Evolutionary conservation across 2,113 vertebrate genomes (phyloP).

Genomic region (Tetraodon nigroviridis): DNA sequence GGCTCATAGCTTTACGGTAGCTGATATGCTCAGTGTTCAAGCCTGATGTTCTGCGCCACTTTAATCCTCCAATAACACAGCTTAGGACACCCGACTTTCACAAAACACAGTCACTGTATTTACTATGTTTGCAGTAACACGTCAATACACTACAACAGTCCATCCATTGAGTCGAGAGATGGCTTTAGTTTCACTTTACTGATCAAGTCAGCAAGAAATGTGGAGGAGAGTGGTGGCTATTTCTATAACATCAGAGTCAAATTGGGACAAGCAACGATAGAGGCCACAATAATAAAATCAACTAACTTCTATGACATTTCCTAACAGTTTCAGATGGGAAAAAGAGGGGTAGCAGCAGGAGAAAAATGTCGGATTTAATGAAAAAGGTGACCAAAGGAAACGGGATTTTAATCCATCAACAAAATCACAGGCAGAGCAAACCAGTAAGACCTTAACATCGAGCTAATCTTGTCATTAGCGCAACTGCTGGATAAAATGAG

Average conservation of each 20-base stretch:
- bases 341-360: conserved; percentile 3
- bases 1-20: conserved; percentile 41
- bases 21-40: conserved; percentile 11
- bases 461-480: conserved; percentile 53
- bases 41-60: conserved; percentile 17
- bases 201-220: conserved; percentile 14
- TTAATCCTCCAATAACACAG: conserved; percentile 10
- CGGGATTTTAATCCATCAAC: conserved; percentile 7
- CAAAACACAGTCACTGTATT: not conserved
- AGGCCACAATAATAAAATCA: conserved; percentile 59
- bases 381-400: not conserved
- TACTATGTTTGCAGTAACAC: not conserved
- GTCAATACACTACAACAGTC: not conserved
- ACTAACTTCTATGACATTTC: conserved; percentile 54
- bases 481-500: conserved; percentile 47
- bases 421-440: conserved; percentile 13
- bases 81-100: conserved; percentile 7
- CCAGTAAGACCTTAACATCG: conserved; percentile 26
- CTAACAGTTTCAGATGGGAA: conserved; percentile 28
- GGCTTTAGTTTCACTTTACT: conserved; percentile 19
- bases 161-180: conserved; percentile 8
- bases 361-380: not conserved
- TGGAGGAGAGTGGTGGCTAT: conserved; percentile 12
- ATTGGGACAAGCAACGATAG: conserved; percentile 47
- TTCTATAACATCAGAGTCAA: conserved; percentile 49